A percentile compares a stretch with the other conserved stretches of the same genome.
These are phyloP conservation scores for Tetanocera ferruginea DNA, from an alignment of 2,888 invertebrate species.

Conservation along the genomic window DNA sequence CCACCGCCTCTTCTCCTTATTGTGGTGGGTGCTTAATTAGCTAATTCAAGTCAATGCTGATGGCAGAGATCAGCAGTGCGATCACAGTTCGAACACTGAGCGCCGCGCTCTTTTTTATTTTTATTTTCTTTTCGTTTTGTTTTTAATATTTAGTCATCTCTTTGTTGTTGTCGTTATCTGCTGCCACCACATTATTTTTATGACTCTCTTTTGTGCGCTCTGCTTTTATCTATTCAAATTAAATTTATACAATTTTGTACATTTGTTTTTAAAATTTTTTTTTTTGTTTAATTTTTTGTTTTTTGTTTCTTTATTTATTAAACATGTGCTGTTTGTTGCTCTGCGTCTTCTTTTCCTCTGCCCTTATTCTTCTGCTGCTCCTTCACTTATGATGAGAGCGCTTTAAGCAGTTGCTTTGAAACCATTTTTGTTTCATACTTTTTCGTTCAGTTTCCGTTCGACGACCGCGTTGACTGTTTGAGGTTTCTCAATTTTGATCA, in stretches of 20 bases:
- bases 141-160: conserved; percentile 10
- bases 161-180: neutral
- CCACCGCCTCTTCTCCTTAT: too few species aligned
- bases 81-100: too few species aligned
- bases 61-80: too few species aligned
- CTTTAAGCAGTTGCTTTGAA: neutral
- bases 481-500: neutral
- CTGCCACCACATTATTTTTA: conserved; percentile 6
- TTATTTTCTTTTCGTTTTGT: too few species aligned
- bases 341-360: conserved; percentile 7
- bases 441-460: conserved; percentile 33
- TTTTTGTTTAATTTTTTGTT: too few species aligned
- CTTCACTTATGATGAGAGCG: too few species aligned
- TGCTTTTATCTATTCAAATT: neutral
- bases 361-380: neutral
- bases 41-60: too few species aligned
- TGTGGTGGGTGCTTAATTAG: too few species aligned
- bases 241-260: neutral
- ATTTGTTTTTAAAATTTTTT: too few species aligned
- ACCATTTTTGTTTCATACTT: neutral
- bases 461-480: conserved; percentile 29
- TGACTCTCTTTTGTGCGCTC: neutral
- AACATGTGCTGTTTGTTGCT: neutral
- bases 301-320: neutral
- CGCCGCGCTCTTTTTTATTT: conserved; percentile 29